Evolutionary conservation across 2,113 vertebrate species (phyloP), one percentile per base, ranked within the genome.

Genomic region (Uria lomvia): DNA sequence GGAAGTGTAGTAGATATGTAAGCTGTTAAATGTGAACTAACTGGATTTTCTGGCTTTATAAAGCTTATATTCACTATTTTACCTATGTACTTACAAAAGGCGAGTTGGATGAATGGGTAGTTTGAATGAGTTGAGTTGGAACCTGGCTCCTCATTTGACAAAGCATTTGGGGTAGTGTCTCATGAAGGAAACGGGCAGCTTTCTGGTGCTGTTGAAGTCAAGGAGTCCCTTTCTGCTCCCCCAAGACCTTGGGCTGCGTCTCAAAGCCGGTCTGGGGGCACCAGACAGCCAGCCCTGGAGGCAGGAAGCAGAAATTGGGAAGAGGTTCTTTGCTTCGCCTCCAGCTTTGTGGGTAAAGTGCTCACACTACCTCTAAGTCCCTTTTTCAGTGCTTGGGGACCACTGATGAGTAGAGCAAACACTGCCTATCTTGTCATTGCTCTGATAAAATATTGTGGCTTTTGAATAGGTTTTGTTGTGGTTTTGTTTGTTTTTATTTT

Each of bases 21-120:
- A 95, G 70, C 80, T 87, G 56, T 86, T 94, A 78, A 91, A 71
- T 16, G 20, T 40, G 80, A 91, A 85, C 83, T 60, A 87, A 38
- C 80, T 94, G 93, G 74, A 74, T 95, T 91, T 94, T 91, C 93
- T 92, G 86, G 89, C 94, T 97, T 86, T 89, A 4, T 77, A 12
- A 84, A 76, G 52, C 29, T 80, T 70, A 24, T 12, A 30, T 45
- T 83, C 30, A 4, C 22, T 80, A 2, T 50, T 92, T 77, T 91
- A 67, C 65, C 77, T 71, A 47, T 75, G 59, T 91, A 15, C n/a
- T 91, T 92, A 9, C 34, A 8, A 21, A 12, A 50, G 60, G n/a
- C 63, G 76, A 59, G 2, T 56, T 47, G 79, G 20, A 13, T 60
- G 56, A 68, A 60, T 0, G 6, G 26, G 16, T 29, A 26, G 45